Evolutionary conservation across 2,888 invertebrate genomes (phyloP), one percentile per base, ranked within the genome.

Genomic region (Parasteatoda lunata): DNA sequence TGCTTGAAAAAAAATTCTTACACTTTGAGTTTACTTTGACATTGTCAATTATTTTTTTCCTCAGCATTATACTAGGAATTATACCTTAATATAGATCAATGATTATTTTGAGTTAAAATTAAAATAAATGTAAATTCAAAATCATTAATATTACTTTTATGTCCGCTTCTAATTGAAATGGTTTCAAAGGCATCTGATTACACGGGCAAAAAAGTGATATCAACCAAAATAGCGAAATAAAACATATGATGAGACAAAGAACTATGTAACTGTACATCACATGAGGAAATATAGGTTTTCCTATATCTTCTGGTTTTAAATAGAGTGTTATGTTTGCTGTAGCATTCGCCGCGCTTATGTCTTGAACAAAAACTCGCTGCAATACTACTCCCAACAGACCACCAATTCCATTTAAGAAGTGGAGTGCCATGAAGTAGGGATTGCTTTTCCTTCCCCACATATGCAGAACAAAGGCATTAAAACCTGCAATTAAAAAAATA

Each of bases 401-500:
- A 0, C 84, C 84, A 2, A 48, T 8, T 6, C 66, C 72, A 13
- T 73, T 73, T 15, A 75, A 59, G 45, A 73, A 64, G 4, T 54
- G 64, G 6, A 84, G 59, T 5, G 9, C 4, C 30, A 64, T 65
- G 45, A 48, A 84, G 64, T 73, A 75, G 7, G 48, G 9, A 6
- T 64, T 49, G 66, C 72, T 64, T n/a, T 70, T 52, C 3, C 69
- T 51, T 6, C 66, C 64, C 73, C 73, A 68, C 3, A 78, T 48
- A 11, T 64, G 11, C 0, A 84, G 64, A 9, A 73, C n/a, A 30
- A 73, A 73, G 0, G 68, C 51, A 13, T 77, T 77, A 13, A 72
- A 52, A 48, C 77, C 83, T 84, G 48, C 8, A 47, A 75, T 45
- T 49, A 8, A 72, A 65, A 65, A 65, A 7, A 65, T 2, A 30